Conservation (phyloP, 2,113 vertebrate genomes). For the Australoheros scitulus region DNA sequence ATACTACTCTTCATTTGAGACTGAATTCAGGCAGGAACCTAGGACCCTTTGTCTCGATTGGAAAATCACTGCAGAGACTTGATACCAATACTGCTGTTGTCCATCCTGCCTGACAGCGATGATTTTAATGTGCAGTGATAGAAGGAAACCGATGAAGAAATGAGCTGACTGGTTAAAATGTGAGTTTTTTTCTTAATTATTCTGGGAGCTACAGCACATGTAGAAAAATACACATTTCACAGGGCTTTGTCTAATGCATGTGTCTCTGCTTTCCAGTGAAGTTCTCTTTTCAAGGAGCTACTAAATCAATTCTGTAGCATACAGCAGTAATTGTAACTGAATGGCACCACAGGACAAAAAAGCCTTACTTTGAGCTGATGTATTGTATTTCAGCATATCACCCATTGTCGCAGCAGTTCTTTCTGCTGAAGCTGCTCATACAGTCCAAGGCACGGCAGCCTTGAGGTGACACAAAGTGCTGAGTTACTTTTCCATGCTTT, state of each 20-base stretch:
- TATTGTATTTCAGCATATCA: conserved; percentile 55
- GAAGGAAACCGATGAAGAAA: conserved; percentile 12
- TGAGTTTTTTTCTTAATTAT: conserved; percentile 9
- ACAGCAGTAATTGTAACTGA: conserved; percentile 33
- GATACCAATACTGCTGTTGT: not conserved
- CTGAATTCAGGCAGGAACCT: conserved; percentile 5
- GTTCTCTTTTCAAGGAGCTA: not conserved
- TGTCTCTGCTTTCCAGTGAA: not conserved
- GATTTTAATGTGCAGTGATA: not conserved
- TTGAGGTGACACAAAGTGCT: conserved; percentile 59
- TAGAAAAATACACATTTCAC: conserved; percentile 1
- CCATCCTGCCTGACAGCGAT: conserved; percentile 2
- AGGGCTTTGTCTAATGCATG: not conserved
- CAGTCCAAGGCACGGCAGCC: conserved; percentile 2
- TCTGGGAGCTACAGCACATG: not conserved
- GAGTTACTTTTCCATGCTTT: conserved; percentile 51
- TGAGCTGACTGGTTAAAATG: not conserved
- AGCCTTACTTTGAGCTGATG: conserved; percentile 35
- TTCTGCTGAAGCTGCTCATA: conserved; percentile 48
- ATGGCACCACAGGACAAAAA: conserved; percentile 20
- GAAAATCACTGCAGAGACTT: conserved; percentile 12
- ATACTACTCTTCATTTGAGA: not conserved
- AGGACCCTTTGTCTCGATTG: not conserved
- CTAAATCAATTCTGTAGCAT: conserved; percentile 17
- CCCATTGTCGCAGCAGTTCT: conserved; percentile 31